phyloP scores from a whole-genome alignment of 2,113 vertebrate genomes.

The Columba livia region DNA sequence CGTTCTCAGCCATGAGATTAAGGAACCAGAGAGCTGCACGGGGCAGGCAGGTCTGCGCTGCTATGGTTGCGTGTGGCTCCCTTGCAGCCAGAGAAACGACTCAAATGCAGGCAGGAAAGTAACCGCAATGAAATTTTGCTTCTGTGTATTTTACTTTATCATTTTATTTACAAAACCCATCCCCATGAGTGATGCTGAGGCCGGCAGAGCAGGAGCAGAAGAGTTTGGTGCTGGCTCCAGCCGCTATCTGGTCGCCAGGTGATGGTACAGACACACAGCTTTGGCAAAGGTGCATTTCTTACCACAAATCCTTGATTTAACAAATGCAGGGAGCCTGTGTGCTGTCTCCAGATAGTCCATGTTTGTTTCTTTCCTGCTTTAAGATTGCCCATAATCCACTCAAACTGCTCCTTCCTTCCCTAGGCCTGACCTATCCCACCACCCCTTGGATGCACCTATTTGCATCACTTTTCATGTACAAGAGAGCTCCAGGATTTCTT shows the following conservation, averaged over 20 bases:
- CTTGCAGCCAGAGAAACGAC: background rate
- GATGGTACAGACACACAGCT: background rate
- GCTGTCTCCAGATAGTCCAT: background rate
- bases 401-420: background rate
- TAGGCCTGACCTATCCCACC: background rate
- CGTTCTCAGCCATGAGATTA: accelerated
- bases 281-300: background rate
- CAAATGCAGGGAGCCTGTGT: no score
- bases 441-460: background rate
- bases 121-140: background rate
- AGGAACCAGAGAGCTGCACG: background rate
- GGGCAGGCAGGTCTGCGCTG: background rate
- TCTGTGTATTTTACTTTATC: background rate
- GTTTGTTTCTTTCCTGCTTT: background rate
- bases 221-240: background rate
- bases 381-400: background rate
- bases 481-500: background rate
- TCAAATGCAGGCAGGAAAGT: background rate
- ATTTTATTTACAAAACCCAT: no score
- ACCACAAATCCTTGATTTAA: background rate
- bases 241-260: background rate
- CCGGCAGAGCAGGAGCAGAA: accelerated
- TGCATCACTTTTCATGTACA: accelerated
- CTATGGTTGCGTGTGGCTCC: background rate
- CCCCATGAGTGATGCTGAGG: background rate